These are phyloP conservation scores for Parapsyche elsis DNA, from an alignment of 1,140 invertebrate species.

Conservation along the genomic window DNA sequence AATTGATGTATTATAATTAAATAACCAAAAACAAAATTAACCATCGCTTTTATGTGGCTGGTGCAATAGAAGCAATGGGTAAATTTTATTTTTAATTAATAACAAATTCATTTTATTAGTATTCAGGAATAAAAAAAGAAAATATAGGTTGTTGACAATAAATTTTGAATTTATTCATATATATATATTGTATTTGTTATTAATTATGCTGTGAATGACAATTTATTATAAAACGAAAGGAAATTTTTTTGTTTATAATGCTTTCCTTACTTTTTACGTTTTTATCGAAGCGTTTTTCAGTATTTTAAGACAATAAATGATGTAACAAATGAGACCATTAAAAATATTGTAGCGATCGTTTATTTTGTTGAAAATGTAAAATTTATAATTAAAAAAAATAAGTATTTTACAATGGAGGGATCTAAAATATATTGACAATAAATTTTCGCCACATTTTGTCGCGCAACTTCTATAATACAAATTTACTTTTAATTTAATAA, in stretches of 20 bases:
- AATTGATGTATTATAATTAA: slow-evolving; percentile 44
- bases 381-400: slow-evolving; percentile 17
- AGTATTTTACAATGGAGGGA: slow-evolving; percentile 29
- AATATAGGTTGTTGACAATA: background rate
- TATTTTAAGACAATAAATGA: slow-evolving; percentile 45
- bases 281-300: slow-evolving; percentile 2
- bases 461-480: background rate
- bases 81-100: background rate
- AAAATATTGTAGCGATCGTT: slow-evolving; percentile 26
- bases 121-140: background rate
- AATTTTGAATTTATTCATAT: slow-evolving; percentile 16
- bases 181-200: slow-evolving; percentile 20
- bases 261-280: slow-evolving; percentile 7
- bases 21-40: background rate
- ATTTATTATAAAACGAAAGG: slow-evolving; percentile 33
- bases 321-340: slow-evolving; percentile 48
- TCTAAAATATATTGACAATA: slow-evolving; percentile 46
- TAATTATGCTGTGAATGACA: slow-evolving; percentile 48
- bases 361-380: slow-evolving; percentile 15
- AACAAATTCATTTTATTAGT: background rate
- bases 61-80: slow-evolving; percentile 33
- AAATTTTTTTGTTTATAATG: slow-evolving; percentile 31
- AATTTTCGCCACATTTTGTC: background rate
- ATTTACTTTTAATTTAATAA: background rate
- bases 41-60: slow-evolving; percentile 44